Evolutionary conservation across 1,140 invertebrate genomes (phyloP), one percentile per base, ranked within the genome.

Genomic region (Zaprionus ghesquierei): DNA sequence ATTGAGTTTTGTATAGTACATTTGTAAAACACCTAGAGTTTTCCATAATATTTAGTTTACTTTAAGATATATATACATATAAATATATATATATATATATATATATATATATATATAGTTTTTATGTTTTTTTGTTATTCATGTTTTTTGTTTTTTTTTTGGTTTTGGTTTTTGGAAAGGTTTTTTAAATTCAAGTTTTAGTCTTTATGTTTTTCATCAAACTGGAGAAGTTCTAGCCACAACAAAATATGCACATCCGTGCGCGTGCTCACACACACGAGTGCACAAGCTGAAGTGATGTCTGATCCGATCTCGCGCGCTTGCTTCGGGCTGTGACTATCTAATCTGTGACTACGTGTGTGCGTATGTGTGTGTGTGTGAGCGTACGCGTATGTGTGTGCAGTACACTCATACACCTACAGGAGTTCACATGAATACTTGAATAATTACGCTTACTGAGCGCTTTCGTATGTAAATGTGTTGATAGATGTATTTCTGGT

Each of bases 191-290:
- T 86, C 82, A 86, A 86, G 82, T 86, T 75, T 87, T 79, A 86
- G 82, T 86, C 82, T 86, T 86, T 87, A 87, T 82, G 82, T 86
- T 86, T 81, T 86, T 86, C 84, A 77, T 87, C 69, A 69, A 86
- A 81, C 76, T 87, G 87, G 75, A 79, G 79, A 86, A 87, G 75
- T 87, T 76, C 71, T 66, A 55, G 44, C 62, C 71, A 71, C 69
- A 13, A 38, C 49, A 54, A 63, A 41, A 63, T 31, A 70, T 20
- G 23, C 29, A 50, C 25, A 51, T 22, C 10, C 12, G 15, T 54
- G 51, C 8, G 13, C n/a, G 27, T 54, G 27, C 13, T 25, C 18
- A 59, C 53, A 54, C 66, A 33, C 27, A 54, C 18, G 41, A 12
- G 41, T 22, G 41, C 6, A 15, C 54, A 25, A 23, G 33, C 20